phyloP scores from a whole-genome alignment of 1,140 invertebrate species.

The Helicorthomorpha holstii region DNA sequence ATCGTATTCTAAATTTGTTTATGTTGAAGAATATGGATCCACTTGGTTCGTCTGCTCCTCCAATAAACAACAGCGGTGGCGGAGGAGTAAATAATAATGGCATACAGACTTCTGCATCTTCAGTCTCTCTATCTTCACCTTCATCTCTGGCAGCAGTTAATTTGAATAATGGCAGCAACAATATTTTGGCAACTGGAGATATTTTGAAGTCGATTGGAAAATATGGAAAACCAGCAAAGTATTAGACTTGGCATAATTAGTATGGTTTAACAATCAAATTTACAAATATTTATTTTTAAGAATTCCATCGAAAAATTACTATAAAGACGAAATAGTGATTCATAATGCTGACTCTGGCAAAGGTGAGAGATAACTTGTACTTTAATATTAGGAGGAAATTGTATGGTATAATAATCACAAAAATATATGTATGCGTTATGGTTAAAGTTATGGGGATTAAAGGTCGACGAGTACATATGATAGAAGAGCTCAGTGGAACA shows the following conservation, averaged over 20 bases:
- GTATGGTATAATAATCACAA: not conserved
- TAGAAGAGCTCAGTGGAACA: constrained; percentile 91
- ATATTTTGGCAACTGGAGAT: constrained; percentile 44
- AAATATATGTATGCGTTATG: not conserved
- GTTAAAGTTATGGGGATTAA: constrained; percentile 91
- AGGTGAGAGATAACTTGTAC: no score
- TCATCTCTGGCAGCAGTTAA: not conserved
- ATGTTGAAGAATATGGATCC: no score
- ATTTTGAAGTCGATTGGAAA: constrained; percentile 72
- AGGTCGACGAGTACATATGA: constrained; percentile 88
- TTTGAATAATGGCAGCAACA: not conserved
- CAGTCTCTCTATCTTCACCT: not conserved
- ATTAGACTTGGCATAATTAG: not conserved
- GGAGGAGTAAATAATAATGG: no score
- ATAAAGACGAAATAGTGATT: constrained; percentile 84
- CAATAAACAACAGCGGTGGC: no score
- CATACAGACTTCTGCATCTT: no score
- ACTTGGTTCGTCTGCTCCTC: no score
- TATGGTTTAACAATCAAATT: not conserved
- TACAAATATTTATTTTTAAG: constrained; percentile 23
- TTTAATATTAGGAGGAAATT: no score
- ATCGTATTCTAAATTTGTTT: no score
- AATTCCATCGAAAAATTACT: constrained; percentile 76
- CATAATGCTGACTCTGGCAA: constrained; percentile 85
- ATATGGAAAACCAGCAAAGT: constrained; percentile 56